Conservation (phyloP, 2,113 vertebrate genomes). For the Puntigrus tetrazona region DNA sequence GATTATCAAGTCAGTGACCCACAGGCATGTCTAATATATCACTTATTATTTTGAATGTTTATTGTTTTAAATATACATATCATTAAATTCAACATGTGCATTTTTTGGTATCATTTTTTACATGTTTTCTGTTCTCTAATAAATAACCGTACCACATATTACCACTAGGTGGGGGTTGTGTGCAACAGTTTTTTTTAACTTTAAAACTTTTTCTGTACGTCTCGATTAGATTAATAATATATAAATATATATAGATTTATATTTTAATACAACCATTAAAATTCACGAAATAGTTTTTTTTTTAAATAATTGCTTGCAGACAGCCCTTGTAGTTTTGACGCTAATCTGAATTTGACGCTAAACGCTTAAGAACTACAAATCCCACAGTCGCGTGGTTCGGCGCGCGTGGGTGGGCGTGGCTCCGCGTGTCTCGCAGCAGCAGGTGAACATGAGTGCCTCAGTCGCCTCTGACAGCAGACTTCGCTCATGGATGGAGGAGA, state of each 20-base stretch:
- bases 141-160: not conserved
- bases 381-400: not conserved
- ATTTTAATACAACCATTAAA: not conserved
- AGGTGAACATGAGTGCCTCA: slow-evolving; percentile 10
- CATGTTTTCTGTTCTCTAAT: not conserved
- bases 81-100: no score
- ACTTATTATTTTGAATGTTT: not conserved
- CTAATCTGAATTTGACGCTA: not conserved
- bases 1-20: not conserved
- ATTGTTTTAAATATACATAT: not conserved
- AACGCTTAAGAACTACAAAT: not conserved
- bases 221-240: not conserved
- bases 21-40: not conserved
- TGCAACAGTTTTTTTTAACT: not conserved
- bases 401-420: slow-evolving; percentile 16
- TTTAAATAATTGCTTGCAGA: not conserved
- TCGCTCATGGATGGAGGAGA: not conserved
- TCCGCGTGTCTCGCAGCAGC: not conserved
- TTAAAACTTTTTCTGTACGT: not conserved
- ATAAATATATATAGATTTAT: no score
- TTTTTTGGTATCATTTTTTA: not conserved
- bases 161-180: slow-evolving; percentile 60
- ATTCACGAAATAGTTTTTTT: no score
- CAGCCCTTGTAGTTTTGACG: not conserved
- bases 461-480: not conserved